These are phyloP conservation scores for Rhinoderma darwinii DNA, from an alignment of 2,113 vertebrate species.

Conservation along the genomic window DNA sequence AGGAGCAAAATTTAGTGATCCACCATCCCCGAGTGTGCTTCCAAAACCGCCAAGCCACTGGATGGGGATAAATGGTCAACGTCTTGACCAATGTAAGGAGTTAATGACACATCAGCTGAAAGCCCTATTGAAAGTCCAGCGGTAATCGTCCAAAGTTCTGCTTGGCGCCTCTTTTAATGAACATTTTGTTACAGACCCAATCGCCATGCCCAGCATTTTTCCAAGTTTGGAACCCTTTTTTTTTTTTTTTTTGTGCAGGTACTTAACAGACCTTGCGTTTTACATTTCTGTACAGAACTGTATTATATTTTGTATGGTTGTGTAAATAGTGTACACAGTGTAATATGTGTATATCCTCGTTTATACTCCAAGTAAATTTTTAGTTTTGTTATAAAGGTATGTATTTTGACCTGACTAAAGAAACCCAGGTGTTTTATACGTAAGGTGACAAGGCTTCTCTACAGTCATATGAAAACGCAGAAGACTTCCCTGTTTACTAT, in stretches of 20 bases:
- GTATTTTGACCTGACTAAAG: conserved; percentile 80
- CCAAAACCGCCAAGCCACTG: conserved; percentile 95
- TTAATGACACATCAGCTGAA: conserved; percentile 90
- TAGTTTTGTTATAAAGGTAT: conserved; percentile 97
- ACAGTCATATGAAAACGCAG: conserved; percentile 68
- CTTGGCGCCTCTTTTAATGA: not conserved
- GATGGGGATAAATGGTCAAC: conserved; percentile 78
- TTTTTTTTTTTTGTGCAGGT: conserved; percentile 30
- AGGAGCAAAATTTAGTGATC: conserved; percentile 94
- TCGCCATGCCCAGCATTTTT: not conserved
- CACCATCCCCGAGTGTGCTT: conserved; percentile 92
- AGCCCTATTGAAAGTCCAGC: conserved; percentile 89
- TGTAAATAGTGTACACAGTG: conserved; percentile 92
- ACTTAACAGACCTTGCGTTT: conserved; percentile 63
- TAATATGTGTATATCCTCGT: conserved; percentile 92
- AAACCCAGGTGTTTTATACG: conserved; percentile 77
- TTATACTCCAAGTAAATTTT: conserved; percentile 89
- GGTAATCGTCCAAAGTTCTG: conserved; percentile 63
- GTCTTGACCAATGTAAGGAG: conserved; percentile 79
- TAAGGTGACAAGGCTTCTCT: conserved; percentile 62
- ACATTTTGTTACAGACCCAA: not conserved
- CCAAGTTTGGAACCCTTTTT: not conserved
- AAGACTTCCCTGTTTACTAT: conserved; percentile 60
- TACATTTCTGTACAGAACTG: conserved; percentile 61
- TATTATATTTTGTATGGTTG: conserved; percentile 82